phyloP scores from a whole-genome alignment of 1,140 invertebrate genomes.

The Ptiloglossa arizonensis region DNA sequence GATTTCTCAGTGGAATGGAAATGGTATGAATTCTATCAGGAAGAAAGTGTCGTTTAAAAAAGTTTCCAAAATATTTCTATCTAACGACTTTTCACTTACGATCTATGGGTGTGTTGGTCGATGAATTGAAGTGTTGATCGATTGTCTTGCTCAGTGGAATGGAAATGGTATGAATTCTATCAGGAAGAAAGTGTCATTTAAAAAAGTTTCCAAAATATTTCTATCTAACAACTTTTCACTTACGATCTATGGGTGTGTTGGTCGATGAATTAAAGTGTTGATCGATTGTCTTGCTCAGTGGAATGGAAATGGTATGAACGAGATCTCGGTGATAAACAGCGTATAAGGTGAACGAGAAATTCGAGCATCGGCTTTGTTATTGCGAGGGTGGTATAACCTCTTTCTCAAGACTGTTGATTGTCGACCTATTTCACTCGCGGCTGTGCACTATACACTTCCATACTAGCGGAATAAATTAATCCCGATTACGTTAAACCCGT shows the following conservation, averaged over 20 bases:
- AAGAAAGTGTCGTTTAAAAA: too few species aligned
- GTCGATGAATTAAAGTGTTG: slow-evolving; percentile 4
- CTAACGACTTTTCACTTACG: too few species aligned
- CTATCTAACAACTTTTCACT: too few species aligned
- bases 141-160: slow-evolving; percentile 23
- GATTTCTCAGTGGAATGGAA: slow-evolving; percentile 30
- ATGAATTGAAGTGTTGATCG: slow-evolving; percentile 20
- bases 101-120: neutral
- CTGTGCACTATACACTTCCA: slow-evolving; percentile 3
- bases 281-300: slow-evolving; percentile 25
- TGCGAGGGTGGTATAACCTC: neutral
- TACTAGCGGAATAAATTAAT: slow-evolving; percentile 18
- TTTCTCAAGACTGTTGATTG: slow-evolving; percentile 36
- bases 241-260: neutral
- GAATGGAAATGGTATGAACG: slow-evolving; percentile 37
- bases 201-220: too few species aligned
- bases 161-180: slow-evolving; percentile 26
- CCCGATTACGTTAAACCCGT: neutral
- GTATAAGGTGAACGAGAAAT: slow-evolving; percentile 20
- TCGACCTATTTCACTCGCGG: slow-evolving; percentile 21
- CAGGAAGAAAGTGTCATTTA: too few species aligned
- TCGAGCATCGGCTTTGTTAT: slow-evolving; percentile 37
- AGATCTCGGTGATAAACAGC: slow-evolving; percentile 31
- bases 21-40: too few species aligned
- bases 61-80: too few species aligned